Evolutionary conservation across 2,113 vertebrate genomes (phyloP).

Genomic region (Hippolais icterina): DNA sequence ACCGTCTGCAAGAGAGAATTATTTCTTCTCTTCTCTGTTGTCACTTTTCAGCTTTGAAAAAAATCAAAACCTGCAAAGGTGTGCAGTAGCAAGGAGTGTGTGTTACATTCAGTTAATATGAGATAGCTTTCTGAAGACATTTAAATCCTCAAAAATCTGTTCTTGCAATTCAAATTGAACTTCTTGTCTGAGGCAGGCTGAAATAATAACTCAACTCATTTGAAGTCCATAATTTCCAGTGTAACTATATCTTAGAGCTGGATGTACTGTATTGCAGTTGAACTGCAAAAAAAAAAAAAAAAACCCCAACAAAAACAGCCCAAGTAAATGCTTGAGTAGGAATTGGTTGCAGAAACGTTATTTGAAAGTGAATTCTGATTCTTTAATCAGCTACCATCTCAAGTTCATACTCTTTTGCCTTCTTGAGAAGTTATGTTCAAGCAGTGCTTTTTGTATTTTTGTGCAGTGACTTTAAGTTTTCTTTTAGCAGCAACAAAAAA

Average conservation of each 20-base stretch:
- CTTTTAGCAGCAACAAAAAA: background rate
- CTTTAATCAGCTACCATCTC: background rate
- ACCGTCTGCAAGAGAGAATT: background rate
- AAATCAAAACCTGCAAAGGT: background rate
- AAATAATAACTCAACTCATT: background rate
- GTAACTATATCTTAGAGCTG: background rate
- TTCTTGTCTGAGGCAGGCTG: background rate
- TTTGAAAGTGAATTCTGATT: background rate
- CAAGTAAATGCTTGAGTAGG: background rate
- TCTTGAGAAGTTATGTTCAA: background rate
- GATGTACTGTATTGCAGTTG: no score
- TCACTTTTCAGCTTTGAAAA: background rate
- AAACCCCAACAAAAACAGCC: background rate
- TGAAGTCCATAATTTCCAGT: background rate
- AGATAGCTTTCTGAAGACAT: background rate
- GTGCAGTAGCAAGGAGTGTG: accelerated
- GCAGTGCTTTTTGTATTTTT: background rate
- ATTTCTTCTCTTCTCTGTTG: background rate
- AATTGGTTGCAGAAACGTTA: background rate
- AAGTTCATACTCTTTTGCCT: background rate
- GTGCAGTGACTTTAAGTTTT: background rate
- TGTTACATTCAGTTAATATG: background rate
- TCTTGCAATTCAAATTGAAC: background rate
- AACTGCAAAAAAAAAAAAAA: background rate
- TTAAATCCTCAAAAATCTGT: background rate